phyloP scores from a whole-genome alignment of 2,113 vertebrate genomes.

The Aptenodytes patagonicus region DNA sequence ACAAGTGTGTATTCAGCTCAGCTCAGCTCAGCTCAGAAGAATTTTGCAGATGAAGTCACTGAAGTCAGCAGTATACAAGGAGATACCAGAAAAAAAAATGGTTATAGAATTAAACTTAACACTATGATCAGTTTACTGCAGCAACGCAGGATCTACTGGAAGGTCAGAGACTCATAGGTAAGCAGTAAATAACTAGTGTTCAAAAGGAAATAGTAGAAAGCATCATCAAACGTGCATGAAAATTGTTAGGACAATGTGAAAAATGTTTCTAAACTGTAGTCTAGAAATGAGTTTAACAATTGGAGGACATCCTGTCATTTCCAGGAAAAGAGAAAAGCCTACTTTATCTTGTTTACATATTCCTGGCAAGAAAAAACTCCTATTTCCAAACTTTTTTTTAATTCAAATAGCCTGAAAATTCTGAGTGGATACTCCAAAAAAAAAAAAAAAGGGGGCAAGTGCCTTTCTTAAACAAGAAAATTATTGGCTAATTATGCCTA shows the following conservation, averaged over 20 bases:
- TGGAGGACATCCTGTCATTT: neutral
- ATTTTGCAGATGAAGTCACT: neutral
- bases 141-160: fast-evolving
- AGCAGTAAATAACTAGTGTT: neutral
- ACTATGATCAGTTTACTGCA: neutral
- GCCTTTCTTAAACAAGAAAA: neutral
- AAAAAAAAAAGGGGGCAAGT: neutral
- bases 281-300: neutral
- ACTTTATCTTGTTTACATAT: neutral
- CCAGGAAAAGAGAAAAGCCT: neutral
- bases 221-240: neutral
- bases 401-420: neutral
- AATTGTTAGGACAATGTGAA: neutral
- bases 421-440: neutral
- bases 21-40: neutral
- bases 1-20: neutral
- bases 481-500: neutral
- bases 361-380: neutral
- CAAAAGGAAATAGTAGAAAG: neutral
- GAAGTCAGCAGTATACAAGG: neutral
- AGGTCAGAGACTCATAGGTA: neutral
- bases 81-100: neutral
- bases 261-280: neutral
- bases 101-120: neutral
- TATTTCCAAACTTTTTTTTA: neutral